Evolutionary conservation across 2,113 vertebrate species (phyloP).

Genomic region (Lamprotornis superbus): DNA sequence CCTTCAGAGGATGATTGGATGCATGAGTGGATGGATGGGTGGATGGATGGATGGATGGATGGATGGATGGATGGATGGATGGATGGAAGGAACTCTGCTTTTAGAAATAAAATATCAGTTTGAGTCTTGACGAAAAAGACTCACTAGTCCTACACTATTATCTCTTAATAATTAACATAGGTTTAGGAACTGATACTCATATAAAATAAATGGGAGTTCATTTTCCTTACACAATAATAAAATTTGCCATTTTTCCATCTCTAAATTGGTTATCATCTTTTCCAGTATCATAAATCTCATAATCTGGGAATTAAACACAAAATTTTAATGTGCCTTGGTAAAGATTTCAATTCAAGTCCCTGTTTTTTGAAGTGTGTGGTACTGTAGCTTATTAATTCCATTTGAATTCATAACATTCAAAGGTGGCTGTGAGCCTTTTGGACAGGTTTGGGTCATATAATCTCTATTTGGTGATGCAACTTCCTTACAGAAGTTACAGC

Average conservation of each 20-base stretch:
- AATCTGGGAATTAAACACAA: not conserved
- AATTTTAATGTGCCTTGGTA: not conserved
- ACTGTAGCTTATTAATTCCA: not conserved
- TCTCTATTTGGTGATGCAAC: not conserved
- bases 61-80: not conserved
- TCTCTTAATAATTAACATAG: not conserved
- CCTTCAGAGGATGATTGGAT: not conserved
- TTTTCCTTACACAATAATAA: not conserved
- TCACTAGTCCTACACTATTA: not conserved
- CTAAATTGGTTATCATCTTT: not conserved
- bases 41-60: not conserved
- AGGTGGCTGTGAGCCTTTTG: not conserved
- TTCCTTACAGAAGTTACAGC: not conserved
- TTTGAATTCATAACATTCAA: not conserved
- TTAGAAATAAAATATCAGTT: not conserved
- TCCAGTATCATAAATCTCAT: not conserved
- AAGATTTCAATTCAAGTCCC: not conserved
- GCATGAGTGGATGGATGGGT: not conserved
- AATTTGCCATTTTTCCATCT: not conserved
- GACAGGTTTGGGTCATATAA: not conserved
- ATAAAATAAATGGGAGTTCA: not conserved
- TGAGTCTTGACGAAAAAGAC: not conserved
- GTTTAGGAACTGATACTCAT: not conserved
- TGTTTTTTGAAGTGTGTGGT: not conserved
- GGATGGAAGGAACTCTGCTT: not conserved